These are phyloP conservation scores for Ia io DNA, from an alignment of 2,113 vertebrate species.

Conservation along the genomic window DNA sequence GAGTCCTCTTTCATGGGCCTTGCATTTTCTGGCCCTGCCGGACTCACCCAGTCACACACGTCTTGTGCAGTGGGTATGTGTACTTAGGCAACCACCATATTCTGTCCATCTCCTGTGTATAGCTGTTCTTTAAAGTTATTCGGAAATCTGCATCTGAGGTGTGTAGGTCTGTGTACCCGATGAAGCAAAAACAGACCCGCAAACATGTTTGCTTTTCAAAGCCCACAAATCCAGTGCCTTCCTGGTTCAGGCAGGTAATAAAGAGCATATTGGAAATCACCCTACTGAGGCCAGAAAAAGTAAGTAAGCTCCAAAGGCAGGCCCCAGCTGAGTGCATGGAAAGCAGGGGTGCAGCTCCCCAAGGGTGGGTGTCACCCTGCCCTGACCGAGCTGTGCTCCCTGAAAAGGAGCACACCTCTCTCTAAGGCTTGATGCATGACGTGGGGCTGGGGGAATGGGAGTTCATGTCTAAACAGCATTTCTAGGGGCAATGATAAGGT, in stretches of 20 bases:
- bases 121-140: neutral
- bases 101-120: neutral
- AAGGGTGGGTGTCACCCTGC: neutral
- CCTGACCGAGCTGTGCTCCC: neutral
- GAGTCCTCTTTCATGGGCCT: neutral
- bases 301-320: conserved; percentile 28
- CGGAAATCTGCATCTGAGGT: neutral
- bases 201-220: conserved; percentile 31
- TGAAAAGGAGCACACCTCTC: conserved; percentile 29
- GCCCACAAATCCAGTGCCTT: neutral
- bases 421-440: neutral
- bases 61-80: fast-evolving
- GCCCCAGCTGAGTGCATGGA: conserved; percentile 17
- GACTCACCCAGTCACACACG: fast-evolving
- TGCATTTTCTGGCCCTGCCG: neutral
- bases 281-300: conserved; percentile 8
- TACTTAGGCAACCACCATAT: neutral
- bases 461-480: conserved; percentile 5
- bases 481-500: neutral
- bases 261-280: conserved; percentile 70
- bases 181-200: neutral
- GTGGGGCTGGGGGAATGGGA: neutral
- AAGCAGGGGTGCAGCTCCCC: neutral
- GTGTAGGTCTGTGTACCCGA: neutral
- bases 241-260: neutral